Conservation (phyloP, 2,113 vertebrate genomes). For the Bambusicola thoracicus region DNA sequence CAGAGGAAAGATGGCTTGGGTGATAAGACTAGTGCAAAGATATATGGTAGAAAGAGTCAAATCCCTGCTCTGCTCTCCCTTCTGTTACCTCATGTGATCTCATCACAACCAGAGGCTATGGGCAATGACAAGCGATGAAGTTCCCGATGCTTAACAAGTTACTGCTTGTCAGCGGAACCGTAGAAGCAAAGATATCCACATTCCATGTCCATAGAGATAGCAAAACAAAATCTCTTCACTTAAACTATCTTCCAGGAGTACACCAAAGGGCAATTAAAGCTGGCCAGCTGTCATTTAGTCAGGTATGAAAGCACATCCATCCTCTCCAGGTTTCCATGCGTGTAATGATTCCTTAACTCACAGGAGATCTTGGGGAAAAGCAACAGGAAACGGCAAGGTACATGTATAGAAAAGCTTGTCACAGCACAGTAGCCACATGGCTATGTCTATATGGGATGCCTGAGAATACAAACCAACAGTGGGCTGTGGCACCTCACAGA, state of each 20-base stretch:
- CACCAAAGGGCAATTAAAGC: constrained; percentile 32
- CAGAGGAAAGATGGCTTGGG: background rate
- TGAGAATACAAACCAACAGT: background rate
- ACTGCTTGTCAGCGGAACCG: constrained; percentile 1
- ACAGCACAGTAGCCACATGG: background rate
- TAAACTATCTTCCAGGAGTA: background rate
- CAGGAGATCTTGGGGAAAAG: background rate
- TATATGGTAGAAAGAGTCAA: background rate
- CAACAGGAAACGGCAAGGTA: background rate
- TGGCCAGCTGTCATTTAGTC: constrained; percentile 47
- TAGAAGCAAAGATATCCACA: background rate
- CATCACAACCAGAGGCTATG: background rate
- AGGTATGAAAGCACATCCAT: background rate
- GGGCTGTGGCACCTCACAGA: background rate
- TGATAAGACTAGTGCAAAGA: background rate
- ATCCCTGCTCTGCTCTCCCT: background rate
- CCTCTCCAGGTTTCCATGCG: constrained; percentile 17
- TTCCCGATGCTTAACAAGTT: constrained; percentile 38
- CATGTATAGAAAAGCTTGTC: background rate
- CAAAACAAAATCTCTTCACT: background rate
- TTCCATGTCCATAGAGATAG: background rate
- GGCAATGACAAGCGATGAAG: background rate
- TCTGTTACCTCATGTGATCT: background rate
- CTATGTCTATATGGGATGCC: fast-evolving
- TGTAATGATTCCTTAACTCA: constrained; percentile 18